Percentiles rank a stretch among this genome's conserved stretches.
phyloP scores from a whole-genome alignment of 2,797 vertebrate species.

The Muscicapa comitata region DNA sequence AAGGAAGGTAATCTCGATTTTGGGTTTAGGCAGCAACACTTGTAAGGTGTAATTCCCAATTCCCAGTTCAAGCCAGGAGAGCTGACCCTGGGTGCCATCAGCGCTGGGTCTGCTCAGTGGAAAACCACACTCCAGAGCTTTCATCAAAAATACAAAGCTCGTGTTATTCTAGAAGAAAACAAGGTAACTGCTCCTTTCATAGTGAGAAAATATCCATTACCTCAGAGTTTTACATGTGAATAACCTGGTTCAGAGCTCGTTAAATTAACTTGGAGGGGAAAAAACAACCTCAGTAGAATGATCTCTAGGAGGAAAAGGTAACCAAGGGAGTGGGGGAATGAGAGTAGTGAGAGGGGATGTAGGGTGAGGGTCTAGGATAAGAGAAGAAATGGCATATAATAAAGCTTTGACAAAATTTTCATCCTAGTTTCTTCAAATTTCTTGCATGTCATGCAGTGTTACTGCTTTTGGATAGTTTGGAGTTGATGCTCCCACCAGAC shows the following conservation, averaged over 20 bases:
- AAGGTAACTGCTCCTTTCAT: background rate
- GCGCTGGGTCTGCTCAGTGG: background rate
- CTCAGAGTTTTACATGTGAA: background rate
- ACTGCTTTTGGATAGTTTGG: background rate
- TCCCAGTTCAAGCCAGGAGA: background rate
- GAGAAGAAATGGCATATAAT: background rate
- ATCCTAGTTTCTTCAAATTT: background rate
- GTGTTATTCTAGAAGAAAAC: background rate
- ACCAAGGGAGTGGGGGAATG: background rate
- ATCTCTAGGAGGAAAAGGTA: background rate
- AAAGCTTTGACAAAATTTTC: background rate
- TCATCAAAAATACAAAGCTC: accelerated
- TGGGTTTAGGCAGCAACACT: background rate
- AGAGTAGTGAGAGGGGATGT: accelerated
- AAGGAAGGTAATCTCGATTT: background rate
- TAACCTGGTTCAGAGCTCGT: background rate
- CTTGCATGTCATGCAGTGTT: background rate
- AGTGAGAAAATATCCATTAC: background rate
- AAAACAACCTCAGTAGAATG: background rate
- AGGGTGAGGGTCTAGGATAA: background rate
- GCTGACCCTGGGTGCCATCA: background rate
- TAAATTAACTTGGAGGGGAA: background rate
- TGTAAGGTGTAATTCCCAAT: background rate
- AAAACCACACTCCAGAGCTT: background rate
- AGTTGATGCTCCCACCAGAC: background rate